These are phyloP conservation scores for Muntiacus muntjak DNA, from an alignment of 2,113 vertebrate species.

Conservation along the genomic window DNA sequence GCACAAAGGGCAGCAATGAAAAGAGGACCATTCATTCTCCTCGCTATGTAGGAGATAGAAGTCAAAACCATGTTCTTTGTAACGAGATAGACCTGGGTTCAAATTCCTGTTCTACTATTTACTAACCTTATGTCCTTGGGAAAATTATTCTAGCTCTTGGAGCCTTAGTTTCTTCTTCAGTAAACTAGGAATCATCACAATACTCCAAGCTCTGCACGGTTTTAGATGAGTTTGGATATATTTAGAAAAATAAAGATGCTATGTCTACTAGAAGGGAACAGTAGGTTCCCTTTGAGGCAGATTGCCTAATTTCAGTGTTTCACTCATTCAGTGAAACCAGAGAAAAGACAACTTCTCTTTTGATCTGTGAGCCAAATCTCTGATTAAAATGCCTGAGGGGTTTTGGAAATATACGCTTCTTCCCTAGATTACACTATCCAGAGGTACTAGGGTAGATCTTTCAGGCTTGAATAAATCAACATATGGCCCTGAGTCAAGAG, in stretches of 20 bases:
- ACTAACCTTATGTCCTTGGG: background rate
- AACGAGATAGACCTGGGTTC: background rate
- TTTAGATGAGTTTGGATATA: background rate
- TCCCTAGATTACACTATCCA: background rate
- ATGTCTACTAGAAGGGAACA: background rate
- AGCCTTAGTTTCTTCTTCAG: background rate
- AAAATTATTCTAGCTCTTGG: background rate
- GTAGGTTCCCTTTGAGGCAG: background rate
- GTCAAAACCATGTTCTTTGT: background rate
- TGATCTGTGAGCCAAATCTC: background rate
- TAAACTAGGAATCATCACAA: background rate
- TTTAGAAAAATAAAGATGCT: background rate
- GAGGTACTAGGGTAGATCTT: background rate
- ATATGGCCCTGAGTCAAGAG: background rate
- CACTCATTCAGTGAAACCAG: background rate
- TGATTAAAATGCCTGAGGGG: background rate
- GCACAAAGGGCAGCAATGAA: background rate
- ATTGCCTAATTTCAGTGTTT: background rate
- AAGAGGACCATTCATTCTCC: background rate
- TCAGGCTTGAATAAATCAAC: background rate
- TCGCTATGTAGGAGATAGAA: background rate
- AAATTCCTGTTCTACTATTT: background rate
- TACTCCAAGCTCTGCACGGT: background rate
- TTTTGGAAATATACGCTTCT: background rate
- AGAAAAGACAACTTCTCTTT: background rate